phyloP scores from a whole-genome alignment of 2,113 vertebrate genomes.

The Dendrocopos noguchii region DNA sequence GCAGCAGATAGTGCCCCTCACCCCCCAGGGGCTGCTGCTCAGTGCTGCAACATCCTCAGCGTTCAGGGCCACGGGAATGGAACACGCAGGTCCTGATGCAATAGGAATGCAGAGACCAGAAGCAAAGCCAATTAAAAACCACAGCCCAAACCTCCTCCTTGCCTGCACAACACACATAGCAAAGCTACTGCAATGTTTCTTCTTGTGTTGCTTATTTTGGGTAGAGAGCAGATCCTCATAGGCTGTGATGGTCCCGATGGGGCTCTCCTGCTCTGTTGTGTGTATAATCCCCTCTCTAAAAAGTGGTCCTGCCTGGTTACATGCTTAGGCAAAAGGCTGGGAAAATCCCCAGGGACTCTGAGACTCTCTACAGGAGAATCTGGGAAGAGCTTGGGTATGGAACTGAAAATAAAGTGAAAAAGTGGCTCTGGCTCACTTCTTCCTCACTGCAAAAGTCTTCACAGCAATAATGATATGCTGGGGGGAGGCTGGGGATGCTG shows the following conservation, averaged over 20 bases:
- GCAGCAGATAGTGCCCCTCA: neutral
- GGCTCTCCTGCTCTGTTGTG: neutral
- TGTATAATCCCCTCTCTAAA: neutral
- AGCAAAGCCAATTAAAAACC: neutral
- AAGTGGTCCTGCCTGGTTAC: neutral
- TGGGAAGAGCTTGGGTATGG: neutral
- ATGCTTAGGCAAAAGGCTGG: neutral
- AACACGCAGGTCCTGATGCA: neutral
- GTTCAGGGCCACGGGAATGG: fast-evolving
- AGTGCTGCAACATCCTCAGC: neutral
- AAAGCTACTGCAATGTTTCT: neutral
- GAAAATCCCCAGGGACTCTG: neutral
- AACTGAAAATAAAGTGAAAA: neutral
- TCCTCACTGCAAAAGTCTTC: neutral
- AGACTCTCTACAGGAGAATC: neutral
- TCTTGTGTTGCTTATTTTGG: neutral
- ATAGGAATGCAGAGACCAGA: neutral
- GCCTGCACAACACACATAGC: neutral
- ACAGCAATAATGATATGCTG: neutral
- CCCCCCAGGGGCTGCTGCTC: fast-evolving
- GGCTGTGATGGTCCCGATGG: neutral
- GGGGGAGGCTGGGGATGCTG: neutral
- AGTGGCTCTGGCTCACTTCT: neutral
- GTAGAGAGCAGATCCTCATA: neutral
- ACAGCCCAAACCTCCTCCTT: neutral